Evolutionary conservation across 2,113 vertebrate species (phyloP).

Genomic region (Pangasianodon hypophthalmus): DNA sequence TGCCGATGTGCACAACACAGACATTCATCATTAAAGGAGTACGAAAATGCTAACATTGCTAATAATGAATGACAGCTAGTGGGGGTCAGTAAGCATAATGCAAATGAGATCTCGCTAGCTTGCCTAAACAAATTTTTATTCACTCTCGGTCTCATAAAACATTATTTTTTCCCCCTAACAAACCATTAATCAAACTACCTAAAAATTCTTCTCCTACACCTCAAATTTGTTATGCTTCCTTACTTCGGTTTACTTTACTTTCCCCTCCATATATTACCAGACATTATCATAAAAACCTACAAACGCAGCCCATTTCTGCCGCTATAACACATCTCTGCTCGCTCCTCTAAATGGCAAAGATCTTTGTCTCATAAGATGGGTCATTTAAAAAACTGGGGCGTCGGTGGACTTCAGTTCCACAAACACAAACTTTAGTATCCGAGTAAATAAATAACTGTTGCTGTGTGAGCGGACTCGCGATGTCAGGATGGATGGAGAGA

Average conservation of each 20-base stretch:
- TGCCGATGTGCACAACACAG: slow-evolving; percentile 26
- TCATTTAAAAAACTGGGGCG: slow-evolving; percentile 37
- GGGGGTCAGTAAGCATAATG: slow-evolving; percentile 42
- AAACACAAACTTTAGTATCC: slow-evolving; percentile 6
- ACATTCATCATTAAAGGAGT: slow-evolving; percentile 41
- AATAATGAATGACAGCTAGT: slow-evolving; percentile 45
- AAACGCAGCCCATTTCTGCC: slow-evolving; percentile 20
- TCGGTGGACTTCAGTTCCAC: slow-evolving; percentile 7
- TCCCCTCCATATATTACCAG: slow-evolving; percentile 2
- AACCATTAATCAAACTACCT: slow-evolving; percentile 70
- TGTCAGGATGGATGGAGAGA: slow-evolving; percentile 32
- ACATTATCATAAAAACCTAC: slow-evolving; percentile 31
- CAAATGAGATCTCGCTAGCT: slow-evolving; percentile 28
- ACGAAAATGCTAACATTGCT: slow-evolving; percentile 39
- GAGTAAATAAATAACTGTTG: not conserved
- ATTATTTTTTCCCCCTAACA: slow-evolving; percentile 72
- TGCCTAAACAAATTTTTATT: not conserved
- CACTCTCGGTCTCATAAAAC: slow-evolving; percentile 56
- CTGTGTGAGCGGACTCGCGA: slow-evolving; percentile 61
- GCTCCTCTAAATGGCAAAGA: slow-evolving; percentile 39
- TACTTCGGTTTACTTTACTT: slow-evolving; percentile 16
- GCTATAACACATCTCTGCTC: slow-evolving; percentile 5
- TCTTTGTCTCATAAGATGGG: slow-evolving; percentile 31
- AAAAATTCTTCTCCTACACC: slow-evolving; percentile 30
- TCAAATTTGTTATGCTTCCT: slow-evolving; percentile 11